Base-by-base conservation (phyloP, 2,888 invertebrate species). In the Leptinotarsa tumamoca region DNA sequence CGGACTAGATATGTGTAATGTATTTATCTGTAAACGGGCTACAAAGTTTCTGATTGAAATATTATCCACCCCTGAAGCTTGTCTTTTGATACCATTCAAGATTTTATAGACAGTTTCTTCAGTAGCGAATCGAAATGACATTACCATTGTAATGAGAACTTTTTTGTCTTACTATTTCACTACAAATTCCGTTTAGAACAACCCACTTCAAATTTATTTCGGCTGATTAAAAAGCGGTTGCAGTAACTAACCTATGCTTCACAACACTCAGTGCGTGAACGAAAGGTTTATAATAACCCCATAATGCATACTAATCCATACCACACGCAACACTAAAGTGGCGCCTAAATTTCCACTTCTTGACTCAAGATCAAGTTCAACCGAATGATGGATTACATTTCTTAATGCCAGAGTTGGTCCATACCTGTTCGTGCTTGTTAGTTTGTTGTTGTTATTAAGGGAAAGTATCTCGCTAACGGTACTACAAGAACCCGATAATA, bases 281-380 rank as follows among this genome's bases (percentile, higher is more conserved):
- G 4, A 61, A 18, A 70, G 27, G 15, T 70, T 33, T 17, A 58
- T 33, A 43, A 58, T 58, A 70, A 70, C 70, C 14, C 33, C 56
- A 67, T 50, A 33, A 71, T 71, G 52, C 67, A 67, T 33, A 66
- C 43, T 70, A 67, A 66, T 70, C 61, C 52, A 49, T 56, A 58
- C 71, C 68, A 67, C 71, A 78, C 73, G 73, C 76, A 76, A 69
- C 21, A 76, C 67, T 71, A 73, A 73, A 77, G 75, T 72, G 78
- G 78, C 78, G 78, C 76, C 73, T 75, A 56, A 71, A 63, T 68
- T 50, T 72, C 74, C 69, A 72, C 76, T 76, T 56, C 56, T 58
- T 21, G 21, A 70, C 74, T 79, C 75, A 75, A 78, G 74, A 76
- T 78, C 78, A 78, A 78, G 78, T 78, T 76, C 76, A 76, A 74